These are phyloP conservation scores for Diaperis boleti DNA, from an alignment of 2,888 invertebrate species.

Conservation along the genomic window DNA sequence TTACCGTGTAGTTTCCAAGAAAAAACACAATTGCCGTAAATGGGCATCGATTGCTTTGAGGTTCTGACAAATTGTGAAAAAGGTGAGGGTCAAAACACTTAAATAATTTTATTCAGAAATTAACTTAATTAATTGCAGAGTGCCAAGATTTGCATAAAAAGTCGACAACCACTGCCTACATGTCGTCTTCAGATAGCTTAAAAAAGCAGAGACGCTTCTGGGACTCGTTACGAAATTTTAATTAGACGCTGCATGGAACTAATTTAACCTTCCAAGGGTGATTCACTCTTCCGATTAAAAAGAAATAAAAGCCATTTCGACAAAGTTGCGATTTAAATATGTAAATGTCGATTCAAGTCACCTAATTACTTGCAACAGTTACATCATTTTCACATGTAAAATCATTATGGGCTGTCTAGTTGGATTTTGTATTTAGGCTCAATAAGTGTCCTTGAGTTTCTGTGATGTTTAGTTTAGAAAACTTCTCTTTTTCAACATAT, in stretches of 20 bases:
- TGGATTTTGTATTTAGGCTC: no score
- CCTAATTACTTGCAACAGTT: no score
- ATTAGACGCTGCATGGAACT: background rate
- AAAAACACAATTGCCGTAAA: constrained; percentile 15
- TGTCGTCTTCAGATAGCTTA: background rate
- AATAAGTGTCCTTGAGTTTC: no score
- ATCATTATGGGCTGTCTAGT: no score
- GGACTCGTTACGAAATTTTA: constrained; percentile 1
- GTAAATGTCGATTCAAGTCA: no score
- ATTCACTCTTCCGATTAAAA: no score
- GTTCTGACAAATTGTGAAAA: background rate
- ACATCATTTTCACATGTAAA: no score
- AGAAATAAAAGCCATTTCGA: no score
- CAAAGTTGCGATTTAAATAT: no score
- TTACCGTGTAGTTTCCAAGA: constrained; percentile 3
- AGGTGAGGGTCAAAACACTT: constrained; percentile 2
- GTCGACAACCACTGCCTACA: constrained; percentile 5
- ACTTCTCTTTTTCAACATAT: no score
- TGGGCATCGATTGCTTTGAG: background rate
- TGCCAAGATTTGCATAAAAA: constrained; percentile 14
- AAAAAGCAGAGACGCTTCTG: background rate
- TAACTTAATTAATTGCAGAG: constrained; percentile 1
- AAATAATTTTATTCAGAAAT: constrained; percentile 3
- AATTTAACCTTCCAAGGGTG: background rate
- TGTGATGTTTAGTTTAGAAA: no score